These are phyloP conservation scores for Pachydiplax longipennis DNA, from an alignment of 2,888 invertebrate species.

Conservation along the genomic window DNA sequence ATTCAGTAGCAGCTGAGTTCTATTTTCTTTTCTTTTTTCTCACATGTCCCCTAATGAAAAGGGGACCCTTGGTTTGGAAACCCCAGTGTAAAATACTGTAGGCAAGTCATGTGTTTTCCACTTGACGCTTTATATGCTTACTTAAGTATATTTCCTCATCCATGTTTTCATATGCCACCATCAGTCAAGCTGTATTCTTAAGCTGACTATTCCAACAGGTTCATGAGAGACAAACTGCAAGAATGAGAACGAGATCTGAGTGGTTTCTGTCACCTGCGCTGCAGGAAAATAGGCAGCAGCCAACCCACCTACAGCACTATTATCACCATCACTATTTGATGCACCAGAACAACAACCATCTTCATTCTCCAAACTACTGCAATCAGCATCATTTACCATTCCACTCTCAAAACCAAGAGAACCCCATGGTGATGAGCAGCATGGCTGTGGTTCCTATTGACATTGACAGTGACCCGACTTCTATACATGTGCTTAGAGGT, in stretches of 20 bases:
- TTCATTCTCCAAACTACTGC: slow-evolving; percentile 21
- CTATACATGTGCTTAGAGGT: slow-evolving; percentile 60
- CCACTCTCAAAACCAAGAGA: slow-evolving; percentile 5
- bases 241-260: slow-evolving; percentile 96
- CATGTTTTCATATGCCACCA: neutral
- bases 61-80: too few relatives aligned
- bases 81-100: too few relatives aligned
- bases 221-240: slow-evolving; percentile 93
- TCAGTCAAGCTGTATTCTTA: neutral
- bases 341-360: slow-evolving; percentile 28
- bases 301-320: neutral
- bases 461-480: slow-evolving; percentile 61
- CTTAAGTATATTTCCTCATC: too few relatives aligned
- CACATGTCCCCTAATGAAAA: too few relatives aligned
- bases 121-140: too few relatives aligned
- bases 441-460: slow-evolving; percentile 55
- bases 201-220: slow-evolving; percentile 66
- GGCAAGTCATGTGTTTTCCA: too few relatives aligned
- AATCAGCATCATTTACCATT: slow-evolving; percentile 24
- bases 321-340: slow-evolving; percentile 19
- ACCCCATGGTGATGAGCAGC: slow-evolving; percentile 23
- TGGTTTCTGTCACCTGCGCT: slow-evolving; percentile 87
- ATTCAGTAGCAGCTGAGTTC: too few relatives aligned
- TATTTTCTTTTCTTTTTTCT: too few relatives aligned
- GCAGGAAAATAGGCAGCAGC: slow-evolving; percentile 51